Conservation (phyloP, 2,113 vertebrate genomes). For the Colinus virginianus region DNA sequence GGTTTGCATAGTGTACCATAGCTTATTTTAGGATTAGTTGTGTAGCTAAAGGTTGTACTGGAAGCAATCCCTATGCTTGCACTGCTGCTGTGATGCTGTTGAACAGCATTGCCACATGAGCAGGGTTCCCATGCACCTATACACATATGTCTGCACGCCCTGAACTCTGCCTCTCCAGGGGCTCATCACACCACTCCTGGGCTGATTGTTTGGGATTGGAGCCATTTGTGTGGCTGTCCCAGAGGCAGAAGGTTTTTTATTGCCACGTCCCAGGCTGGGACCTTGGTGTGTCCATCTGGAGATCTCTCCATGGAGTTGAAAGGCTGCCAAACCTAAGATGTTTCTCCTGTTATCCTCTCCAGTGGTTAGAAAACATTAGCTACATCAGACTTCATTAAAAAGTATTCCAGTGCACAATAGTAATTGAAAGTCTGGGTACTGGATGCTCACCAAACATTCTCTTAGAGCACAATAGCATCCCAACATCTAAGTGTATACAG, state of each 20-base stretch:
- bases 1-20: background rate
- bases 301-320: background rate
- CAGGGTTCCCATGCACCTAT: background rate
- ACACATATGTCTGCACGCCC: accelerated
- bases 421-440: background rate
- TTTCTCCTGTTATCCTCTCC: background rate
- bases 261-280: background rate
- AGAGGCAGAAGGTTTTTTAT: background rate
- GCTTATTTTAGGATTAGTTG: background rate
- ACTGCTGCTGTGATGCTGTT: background rate
- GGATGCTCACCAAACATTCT: background rate
- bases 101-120: accelerated
- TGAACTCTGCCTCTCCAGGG: background rate
- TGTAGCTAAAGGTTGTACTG: background rate
- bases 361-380: background rate
- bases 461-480: background rate
- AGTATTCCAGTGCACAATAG: background rate
- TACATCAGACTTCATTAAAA: background rate
- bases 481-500: conserved; percentile 37
- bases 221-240: background rate
- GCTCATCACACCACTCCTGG: background rate
- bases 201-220: background rate
- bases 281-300: background rate
- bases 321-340: background rate
- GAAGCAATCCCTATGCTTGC: accelerated